Conservation (phyloP, 2,113 vertebrate species). For the Malurus cyaneus region DNA sequence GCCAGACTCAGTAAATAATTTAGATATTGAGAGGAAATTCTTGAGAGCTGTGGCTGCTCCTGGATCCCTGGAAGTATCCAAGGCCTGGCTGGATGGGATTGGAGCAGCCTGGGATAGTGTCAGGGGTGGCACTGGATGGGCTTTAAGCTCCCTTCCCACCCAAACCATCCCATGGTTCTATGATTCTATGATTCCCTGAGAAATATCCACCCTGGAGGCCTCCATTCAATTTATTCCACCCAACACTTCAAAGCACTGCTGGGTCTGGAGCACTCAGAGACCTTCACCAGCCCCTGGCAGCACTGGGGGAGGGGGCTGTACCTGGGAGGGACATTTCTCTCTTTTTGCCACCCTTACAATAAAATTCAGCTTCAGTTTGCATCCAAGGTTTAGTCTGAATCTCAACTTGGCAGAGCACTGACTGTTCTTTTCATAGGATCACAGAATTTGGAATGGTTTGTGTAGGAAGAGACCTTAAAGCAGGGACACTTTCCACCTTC, state of each 20-base stretch:
- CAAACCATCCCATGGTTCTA: background rate
- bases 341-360: background rate
- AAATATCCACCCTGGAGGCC: background rate
- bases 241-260: background rate
- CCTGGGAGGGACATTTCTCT: background rate
- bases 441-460: background rate
- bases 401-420: background rate
- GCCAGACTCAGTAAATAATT: background rate
- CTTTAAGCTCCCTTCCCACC: rapidly evolving
- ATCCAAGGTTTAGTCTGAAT: background rate
- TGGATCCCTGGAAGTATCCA: background rate
- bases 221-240: background rate
- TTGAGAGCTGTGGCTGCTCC: background rate
- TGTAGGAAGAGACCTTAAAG: rapidly evolving
- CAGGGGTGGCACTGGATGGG: rapidly evolving
- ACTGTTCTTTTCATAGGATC: background rate
- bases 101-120: background rate
- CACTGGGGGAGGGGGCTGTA: background rate
- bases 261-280: background rate
- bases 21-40: background rate
- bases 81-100: background rate
- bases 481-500: background rate
- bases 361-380: background rate
- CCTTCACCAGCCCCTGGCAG: background rate
- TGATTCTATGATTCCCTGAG: background rate